Conservation (phyloP, 2,113 vertebrate species). For the Astur gentilis region DNA sequence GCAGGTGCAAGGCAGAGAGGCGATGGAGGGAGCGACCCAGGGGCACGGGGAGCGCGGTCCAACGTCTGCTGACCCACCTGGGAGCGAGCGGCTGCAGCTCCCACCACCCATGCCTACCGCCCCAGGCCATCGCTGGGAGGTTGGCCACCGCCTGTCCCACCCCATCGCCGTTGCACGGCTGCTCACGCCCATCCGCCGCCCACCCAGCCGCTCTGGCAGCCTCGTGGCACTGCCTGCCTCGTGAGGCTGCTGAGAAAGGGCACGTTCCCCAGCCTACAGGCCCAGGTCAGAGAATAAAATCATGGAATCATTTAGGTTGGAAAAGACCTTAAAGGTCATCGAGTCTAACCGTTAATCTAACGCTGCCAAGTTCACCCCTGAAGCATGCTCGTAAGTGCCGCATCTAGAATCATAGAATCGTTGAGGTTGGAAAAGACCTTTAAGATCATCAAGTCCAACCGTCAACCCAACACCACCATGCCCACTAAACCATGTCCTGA, state of each 20-base stretch:
- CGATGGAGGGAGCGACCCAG: background rate
- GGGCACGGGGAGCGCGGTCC: fast-evolving
- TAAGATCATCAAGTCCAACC: no score
- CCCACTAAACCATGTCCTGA: no score
- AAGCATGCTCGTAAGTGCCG: no score
- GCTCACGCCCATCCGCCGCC: background rate
- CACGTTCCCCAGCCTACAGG: background rate
- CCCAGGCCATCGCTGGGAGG: fast-evolving
- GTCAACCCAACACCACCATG: no score
- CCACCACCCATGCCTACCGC: background rate
- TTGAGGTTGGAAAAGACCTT: no score
- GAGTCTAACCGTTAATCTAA: no score
- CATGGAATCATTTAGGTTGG: no score
- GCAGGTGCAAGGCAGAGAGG: background rate
- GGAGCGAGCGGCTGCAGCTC: background rate
- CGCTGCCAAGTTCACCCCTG: no score
- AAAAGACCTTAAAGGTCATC: no score
- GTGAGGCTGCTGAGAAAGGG: background rate
- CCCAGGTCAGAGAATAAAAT: background rate
- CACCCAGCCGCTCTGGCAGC: background rate
- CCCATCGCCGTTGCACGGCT: background rate
- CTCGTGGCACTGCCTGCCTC: background rate
- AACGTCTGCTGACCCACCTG: fast-evolving
- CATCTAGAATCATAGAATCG: no score
- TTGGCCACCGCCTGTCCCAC: background rate